Evolutionary conservation across 2,113 vertebrate species (phyloP).

Genomic region (Excalfactoria chinensis): DNA sequence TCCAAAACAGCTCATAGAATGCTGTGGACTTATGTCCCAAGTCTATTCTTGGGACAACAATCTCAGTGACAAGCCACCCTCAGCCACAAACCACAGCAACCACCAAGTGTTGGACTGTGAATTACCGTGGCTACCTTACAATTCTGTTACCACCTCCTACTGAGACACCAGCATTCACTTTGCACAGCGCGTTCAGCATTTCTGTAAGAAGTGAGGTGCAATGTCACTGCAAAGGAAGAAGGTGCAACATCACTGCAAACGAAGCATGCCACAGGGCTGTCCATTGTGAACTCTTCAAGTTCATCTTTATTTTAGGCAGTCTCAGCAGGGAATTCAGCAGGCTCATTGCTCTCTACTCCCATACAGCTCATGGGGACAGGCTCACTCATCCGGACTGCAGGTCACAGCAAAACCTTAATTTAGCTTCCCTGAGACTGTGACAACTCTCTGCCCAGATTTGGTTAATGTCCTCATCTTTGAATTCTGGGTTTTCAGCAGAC

Average conservation of each 20-base stretch:
- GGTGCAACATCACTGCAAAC: too few relatives aligned
- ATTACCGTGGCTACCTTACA: fast-evolving
- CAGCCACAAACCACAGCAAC: background rate
- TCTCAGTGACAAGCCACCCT: background rate
- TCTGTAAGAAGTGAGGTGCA: background rate
- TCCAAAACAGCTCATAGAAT: background rate
- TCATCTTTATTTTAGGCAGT: background rate
- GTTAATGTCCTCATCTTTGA: background rate
- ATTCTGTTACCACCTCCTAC: fast-evolving
- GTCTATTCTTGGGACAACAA: background rate
- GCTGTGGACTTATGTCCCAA: too few relatives aligned
- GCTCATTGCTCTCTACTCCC: background rate
- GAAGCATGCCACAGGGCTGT: background rate
- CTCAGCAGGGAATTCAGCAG: background rate
- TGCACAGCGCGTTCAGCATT: fast-evolving
- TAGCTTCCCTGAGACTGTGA: background rate
- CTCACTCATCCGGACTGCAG: background rate
- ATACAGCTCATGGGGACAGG: fast-evolving
- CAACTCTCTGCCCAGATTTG: background rate
- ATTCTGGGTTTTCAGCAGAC: fast-evolving
- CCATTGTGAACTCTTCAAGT: fast-evolving
- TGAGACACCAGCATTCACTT: background rate
- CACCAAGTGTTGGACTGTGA: fast-evolving
- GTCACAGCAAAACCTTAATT: background rate
- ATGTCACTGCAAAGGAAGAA: background rate